Evolutionary conservation across 2,888 invertebrate species (phyloP), one percentile per base, ranked within the genome.

Genomic region (Amphimallon solstitiale): DNA sequence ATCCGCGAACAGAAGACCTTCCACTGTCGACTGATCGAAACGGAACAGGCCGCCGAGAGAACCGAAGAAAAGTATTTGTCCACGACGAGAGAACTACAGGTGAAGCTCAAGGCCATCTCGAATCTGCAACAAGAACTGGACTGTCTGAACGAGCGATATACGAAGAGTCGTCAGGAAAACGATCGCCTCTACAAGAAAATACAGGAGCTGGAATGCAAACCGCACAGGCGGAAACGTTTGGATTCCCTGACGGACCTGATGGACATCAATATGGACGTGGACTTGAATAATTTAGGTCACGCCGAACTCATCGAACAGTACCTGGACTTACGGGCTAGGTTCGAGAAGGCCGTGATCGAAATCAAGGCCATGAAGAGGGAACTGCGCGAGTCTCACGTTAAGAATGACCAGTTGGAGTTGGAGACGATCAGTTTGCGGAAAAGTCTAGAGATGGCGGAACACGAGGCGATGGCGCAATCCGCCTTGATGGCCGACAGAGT

Each of bases 351-450:
- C 0, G 90, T 94, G 14, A 86, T 90, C 71, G 94, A 94, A 84
- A 94, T 94, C 59, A 86, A 91, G 75, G 90, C 91, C 0, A 91
- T 94, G 88, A 92, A 93, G 74, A 87, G 90, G 45, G 93, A 93
- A 77, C 83, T 94, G 0, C 87, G 91, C 21, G 92, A 93, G 71
- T 91, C 93, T 1, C 91, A 94, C 77, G 89, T 89, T 64, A 89
- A 90, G 79, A 92, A 90, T 73, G 94, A 94, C 76, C 90, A 90
- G 73, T 82, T 94, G 37, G 94, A 94, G 78, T 84, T 94, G 62
- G 89, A 90, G n/a, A 91, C 92, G 74, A 87, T 91, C 71, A 90
- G 90, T 62, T 84, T 93, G 54, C 88, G 88, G 68, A 91, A 92
- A 75, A 92, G 92, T 76, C 85, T 93, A 76, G 88, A 88, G 67